Conservation (phyloP, 2,888 invertebrate genomes). For the Ceriagrion tenellum region DNA sequence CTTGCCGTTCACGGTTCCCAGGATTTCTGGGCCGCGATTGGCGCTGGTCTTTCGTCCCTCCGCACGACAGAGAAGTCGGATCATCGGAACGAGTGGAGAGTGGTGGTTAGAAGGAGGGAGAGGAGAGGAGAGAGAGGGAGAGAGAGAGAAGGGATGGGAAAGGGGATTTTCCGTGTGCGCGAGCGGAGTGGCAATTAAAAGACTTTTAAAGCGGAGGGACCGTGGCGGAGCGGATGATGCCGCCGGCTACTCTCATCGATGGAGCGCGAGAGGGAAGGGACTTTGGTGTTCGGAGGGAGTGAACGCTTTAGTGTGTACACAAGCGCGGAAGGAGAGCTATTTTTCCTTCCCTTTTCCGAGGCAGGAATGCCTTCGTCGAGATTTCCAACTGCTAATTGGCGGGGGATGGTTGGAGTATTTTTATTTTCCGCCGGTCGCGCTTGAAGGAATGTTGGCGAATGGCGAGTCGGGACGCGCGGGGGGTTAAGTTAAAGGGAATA, state of each 20-base stretch:
- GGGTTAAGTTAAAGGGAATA: no score
- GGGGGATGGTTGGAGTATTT: not conserved
- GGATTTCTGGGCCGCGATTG: no score
- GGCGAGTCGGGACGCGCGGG: no score
- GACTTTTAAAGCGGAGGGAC: not conserved
- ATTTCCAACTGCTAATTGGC: not conserved
- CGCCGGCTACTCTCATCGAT: not conserved
- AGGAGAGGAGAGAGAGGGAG: no score
- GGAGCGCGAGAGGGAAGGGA: not conserved
- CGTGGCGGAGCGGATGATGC: not conserved
- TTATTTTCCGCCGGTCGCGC: not conserved
- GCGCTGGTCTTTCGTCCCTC: not conserved
- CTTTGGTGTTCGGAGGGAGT: not conserved
- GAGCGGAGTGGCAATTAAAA: not conserved
- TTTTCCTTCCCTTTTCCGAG: not conserved
- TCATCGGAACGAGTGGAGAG: not conserved
- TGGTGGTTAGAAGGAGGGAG: no score
- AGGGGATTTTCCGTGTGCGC: not conserved
- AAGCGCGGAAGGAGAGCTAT: not conserved
- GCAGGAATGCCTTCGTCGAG: not conserved
- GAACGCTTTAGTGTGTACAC: not conserved
- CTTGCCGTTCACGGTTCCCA: no score
- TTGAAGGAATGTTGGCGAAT: not conserved
- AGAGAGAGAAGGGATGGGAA: no score
- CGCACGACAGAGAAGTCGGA: not conserved